A percentile compares a stretch with the other conserved stretches of the same genome.
phyloP scores from a whole-genome alignment of 2,888 invertebrate genomes.

The Sylvicola fuscatus region DNA sequence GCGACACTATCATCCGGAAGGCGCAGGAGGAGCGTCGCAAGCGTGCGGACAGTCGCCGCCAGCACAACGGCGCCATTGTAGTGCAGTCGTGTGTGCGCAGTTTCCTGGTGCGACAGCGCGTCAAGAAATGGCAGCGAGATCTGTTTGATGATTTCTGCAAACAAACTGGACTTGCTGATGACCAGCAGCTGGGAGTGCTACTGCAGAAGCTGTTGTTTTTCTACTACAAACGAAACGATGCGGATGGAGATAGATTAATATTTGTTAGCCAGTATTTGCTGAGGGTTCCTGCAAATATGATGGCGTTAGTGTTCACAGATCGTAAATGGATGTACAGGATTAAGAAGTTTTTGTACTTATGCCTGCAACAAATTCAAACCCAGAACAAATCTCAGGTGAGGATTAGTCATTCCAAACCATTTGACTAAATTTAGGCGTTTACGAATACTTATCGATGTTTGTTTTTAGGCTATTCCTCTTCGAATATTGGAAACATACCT shows the following conservation, averaged over 20 bases:
- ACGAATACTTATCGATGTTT: not conserved
- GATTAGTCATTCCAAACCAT: not conserved
- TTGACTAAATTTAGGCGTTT: no score
- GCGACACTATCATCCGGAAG: slow-evolving; percentile 52
- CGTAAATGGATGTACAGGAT: slow-evolving; percentile 20
- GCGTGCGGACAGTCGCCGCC: slow-evolving; percentile 61
- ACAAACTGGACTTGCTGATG: slow-evolving; percentile 22
- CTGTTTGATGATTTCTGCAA: slow-evolving; percentile 45
- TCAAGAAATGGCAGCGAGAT: slow-evolving; percentile 41
- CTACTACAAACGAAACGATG: slow-evolving; percentile 34
- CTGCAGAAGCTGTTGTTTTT: slow-evolving; percentile 56
- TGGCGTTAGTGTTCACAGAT: slow-evolving; percentile 18
- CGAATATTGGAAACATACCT: slow-evolving; percentile 63
- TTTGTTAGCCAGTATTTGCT: slow-evolving; percentile 22
- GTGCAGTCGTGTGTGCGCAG: slow-evolving; percentile 67
- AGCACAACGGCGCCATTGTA: slow-evolving; percentile 52
- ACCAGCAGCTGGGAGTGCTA: slow-evolving; percentile 31
- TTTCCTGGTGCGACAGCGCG: slow-evolving; percentile 44
- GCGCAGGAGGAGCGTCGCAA: slow-evolving; percentile 72
- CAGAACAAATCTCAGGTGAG: slow-evolving; percentile 13
- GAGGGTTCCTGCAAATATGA: slow-evolving; percentile 17
- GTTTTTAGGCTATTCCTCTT: slow-evolving; percentile 42
- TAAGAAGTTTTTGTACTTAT: slow-evolving; percentile 20
- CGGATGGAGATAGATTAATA: slow-evolving; percentile 43
- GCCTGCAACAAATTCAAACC: slow-evolving; percentile 19